Evolutionary conservation across 2,113 vertebrate genomes (phyloP), one percentile per base, ranked within the genome.

Genomic region (Physeter macrocephalus): DNA sequence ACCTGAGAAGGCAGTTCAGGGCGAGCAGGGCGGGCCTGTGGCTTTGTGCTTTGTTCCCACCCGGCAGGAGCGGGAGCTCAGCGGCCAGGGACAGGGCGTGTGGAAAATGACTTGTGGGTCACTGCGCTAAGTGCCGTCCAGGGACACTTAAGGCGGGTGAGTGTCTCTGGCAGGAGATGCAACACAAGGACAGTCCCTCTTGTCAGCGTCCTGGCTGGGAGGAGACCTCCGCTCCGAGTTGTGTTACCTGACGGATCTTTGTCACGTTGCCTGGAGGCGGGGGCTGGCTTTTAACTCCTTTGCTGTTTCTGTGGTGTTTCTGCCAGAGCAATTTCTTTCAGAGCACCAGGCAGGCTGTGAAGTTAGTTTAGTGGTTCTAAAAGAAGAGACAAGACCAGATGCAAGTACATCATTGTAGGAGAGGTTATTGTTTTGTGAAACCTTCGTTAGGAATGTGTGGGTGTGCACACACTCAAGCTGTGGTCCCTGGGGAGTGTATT

Each of bases 51-150:
- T 23, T 29, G 59, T 90, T 43, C 14, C 46, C 14, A 0, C 2
- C 9, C 9, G 43, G 10, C 21, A 2, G 23, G 41, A 57, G 23
- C 18, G 27, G 18, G 74, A 20, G 2, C 61, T 14, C 13, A 14
- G 8, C 1, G 4, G 12, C n/a, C 34, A 8, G 17, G 66, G 81
- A 18, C 29, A 21, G 11, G 20, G 41, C 0, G 0, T 36, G 39
- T 17, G 27, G 52, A 43, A 87, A 75, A 61, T 31, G 34, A 23
- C n/a, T 13, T 31, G 8, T 49, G 25, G 13, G 7, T 59, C 39
- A 62, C 34, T 2, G 23, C 39, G 41, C 69, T 61, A 34, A 18
- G 88, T 31, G 14, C 52, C 62, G 7, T 83, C 90, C 39, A 18
- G 84, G 1, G 3, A 88, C 59, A 59, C 36, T 59, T 21, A 25